Base-by-base conservation (phyloP, 2,113 vertebrate genomes). In the Enhydra lutris region DNA sequence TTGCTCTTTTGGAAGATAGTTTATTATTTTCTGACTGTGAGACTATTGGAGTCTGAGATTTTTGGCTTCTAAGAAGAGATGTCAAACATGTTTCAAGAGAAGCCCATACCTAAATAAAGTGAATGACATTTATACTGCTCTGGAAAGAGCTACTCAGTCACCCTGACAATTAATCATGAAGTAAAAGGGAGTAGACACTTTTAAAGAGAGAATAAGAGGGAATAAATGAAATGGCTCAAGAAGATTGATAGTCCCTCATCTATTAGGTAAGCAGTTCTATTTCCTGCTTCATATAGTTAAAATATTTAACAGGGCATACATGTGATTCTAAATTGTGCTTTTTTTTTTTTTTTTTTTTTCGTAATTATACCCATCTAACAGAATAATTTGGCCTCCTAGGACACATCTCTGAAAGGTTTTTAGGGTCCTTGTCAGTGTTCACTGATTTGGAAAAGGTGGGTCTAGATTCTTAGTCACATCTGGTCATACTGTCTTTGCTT, bases 1-100 rank as follows among this genome's bases (percentile, higher is more conserved):
- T 34, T 95, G 29, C 61, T 97, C 10, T 45, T 50, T 95, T 93
- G 23, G 45, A 98, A 52, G 94, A 90, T 18, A 96, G 42, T 95
- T 97, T 96, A 96, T 92, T 89, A 84, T 91, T 97, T 61, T 86
- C 85, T 82, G 89, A 9, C 74, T 95, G 8, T 78, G 39, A 96
- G 74, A 92, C 90, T 93, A 91, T 63, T 67, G 6, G 17, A 88
- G 15, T 85, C 34, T 65, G 39, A 92, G 42, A 89, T 47, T 78
- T 74, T 91, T 23, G 55, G 47, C 39, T 81, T 93, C 87, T 86
- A 92, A 97, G 91, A 87, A 83, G 24, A 93, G 69, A 17, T 57
- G 12, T 17, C 82, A 83, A 89, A 45, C 14, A 0, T 24, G 18
- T 91, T 74, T n/a, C 88, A 92, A 86, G 45, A 97, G 79, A 55